Evolutionary conservation across 2,888 invertebrate genomes (phyloP).

Genomic region (Pteria penguin): DNA sequence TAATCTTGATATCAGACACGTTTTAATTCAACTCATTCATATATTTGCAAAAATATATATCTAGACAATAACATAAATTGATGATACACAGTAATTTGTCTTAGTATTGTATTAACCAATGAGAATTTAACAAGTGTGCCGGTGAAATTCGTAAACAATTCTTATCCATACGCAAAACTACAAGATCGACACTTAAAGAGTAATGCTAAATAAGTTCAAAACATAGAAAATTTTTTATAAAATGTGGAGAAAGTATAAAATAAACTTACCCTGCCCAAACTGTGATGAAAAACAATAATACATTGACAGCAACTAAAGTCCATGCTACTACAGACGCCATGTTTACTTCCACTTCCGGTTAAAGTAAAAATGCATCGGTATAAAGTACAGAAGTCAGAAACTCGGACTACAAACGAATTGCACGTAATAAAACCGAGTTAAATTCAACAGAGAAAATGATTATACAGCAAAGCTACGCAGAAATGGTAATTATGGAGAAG

Average conservation of each 20-base stretch:
- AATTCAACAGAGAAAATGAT: too few relatives aligned
- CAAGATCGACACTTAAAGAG: too few relatives aligned
- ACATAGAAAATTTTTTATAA: not conserved
- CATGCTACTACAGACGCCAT: slow-evolving; percentile 62
- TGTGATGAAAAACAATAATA: slow-evolving; percentile 55
- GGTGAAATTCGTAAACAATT: slow-evolving; percentile 29
- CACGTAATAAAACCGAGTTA: too few relatives aligned
- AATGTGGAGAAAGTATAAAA: not conserved
- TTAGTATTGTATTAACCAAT: slow-evolving; percentile 47
- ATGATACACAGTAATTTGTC: not conserved
- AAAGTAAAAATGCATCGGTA: not conserved
- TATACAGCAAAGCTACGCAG: too few relatives aligned
- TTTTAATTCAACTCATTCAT: not conserved
- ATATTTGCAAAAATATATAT: not conserved
- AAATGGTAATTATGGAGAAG: too few relatives aligned
- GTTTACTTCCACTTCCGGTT: slow-evolving; percentile 8
- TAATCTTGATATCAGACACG: not conserved
- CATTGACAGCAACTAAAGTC: slow-evolving; percentile 46
- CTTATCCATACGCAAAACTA: too few relatives aligned
- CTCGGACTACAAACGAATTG: too few relatives aligned
- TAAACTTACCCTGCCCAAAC: slow-evolving; percentile 59
- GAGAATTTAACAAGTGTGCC: slow-evolving; percentile 46
- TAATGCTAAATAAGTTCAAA: not conserved
- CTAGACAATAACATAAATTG: not conserved
- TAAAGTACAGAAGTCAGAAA: too few relatives aligned